Base-by-base conservation (phyloP, 2,888 invertebrate species). In the Clistopyga incitator region DNA sequence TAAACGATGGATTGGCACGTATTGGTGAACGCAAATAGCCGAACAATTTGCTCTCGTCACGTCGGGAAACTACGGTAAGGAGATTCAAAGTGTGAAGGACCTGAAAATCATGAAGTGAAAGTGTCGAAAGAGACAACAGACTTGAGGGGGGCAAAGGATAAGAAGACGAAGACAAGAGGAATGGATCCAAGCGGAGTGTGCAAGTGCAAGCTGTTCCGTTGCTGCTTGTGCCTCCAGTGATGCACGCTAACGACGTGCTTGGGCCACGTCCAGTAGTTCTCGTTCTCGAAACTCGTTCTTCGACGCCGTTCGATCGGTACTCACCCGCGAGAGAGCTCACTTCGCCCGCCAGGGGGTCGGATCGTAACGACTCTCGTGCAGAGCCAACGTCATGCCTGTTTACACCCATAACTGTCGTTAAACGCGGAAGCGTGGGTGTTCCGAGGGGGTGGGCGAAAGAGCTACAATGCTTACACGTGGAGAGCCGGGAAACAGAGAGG, bases 391-490 rank as follows among this genome's bases (percentile, higher is more conserved):
- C 89, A 89, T 88, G 87, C 86, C 88, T 86, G 89, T 90, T 91
- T 91, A 90, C 91, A 89, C 88, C 89, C 89, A 87, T 90, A 88
- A 90, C 87, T 88, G 90, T 89, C 89, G 89, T 89, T 89, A 87
- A 88, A 87, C 87, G 87, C 86, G 85, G 81, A 79, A 87, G 89
- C 89, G 91, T 90, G 90, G 90, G 89, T 90, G 90, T 89, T 88
- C 89, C 83, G 56, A 77, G 45, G 45, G 67, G 52, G 38, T n/a
- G 65, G 23, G 67, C 54, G 59, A 23, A 61, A 76, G 38, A 70
- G 67, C 72, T 64, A 68, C 78, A 38, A 23, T 34, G 70, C 64
- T 45, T 64, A 52, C 20, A 72, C 45, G 64, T 29, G n/a, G n/a
- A 23, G 18, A 15, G 25, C 4, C 15, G 34, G 56, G 47, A 45